phyloP scores from a whole-genome alignment of 2,113 vertebrate species.

The Columba janthina region DNA sequence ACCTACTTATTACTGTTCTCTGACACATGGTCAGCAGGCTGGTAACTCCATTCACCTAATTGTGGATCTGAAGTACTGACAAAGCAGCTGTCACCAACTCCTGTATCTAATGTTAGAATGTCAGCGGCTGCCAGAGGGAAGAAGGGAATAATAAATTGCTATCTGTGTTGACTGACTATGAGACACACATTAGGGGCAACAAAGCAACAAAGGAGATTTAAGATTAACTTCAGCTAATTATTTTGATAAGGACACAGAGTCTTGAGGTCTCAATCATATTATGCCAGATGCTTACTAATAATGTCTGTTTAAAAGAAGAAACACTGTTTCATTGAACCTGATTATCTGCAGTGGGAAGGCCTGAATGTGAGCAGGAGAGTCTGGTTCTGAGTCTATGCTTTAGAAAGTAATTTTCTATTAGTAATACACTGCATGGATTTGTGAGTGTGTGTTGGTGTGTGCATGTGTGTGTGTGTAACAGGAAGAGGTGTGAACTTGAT shows the following conservation, averaged over 20 bases:
- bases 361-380: background rate
- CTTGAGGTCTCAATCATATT: conserved; percentile 5
- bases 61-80: background rate
- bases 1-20: background rate
- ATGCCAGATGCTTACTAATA: background rate
- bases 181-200: background rate
- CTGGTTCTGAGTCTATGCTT: background rate
- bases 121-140: background rate
- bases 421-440: background rate
- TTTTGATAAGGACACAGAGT: background rate
- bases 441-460: background rate
- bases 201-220: background rate
- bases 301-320: background rate
- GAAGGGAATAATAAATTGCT: background rate
- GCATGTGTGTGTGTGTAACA: too few relatives aligned
- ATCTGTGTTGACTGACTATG: background rate
- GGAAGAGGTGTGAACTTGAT: background rate
- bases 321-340: background rate
- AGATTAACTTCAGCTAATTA: conserved; percentile 4
- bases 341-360: background rate
- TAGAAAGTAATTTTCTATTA: background rate
- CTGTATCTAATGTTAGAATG: background rate
- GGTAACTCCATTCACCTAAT: background rate
- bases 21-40: background rate
- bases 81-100: background rate